A percentile compares a stretch with the other conserved stretches of the same genome.
Evolutionary conservation across 37 sponge, comb jelly and placozoan genomes (phyloP).

Genomic region (Haliclona indistincta): DNA sequence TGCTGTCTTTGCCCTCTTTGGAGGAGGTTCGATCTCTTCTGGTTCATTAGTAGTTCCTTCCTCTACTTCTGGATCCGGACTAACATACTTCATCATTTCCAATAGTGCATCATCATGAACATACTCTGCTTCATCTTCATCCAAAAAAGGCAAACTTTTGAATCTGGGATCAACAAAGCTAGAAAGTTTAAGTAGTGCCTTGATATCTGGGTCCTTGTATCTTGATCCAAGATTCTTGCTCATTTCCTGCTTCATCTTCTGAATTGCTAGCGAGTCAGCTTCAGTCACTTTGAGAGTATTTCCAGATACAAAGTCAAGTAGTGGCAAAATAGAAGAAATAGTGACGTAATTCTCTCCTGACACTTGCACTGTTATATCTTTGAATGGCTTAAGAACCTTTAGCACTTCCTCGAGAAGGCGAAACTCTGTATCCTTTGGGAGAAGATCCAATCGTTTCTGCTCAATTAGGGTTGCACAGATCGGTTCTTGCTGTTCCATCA

Average conservation of each 20-base stretch:
- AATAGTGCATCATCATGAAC: not conserved
- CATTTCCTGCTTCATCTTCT: slow-evolving; percentile 9
- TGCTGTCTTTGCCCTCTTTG: too few species aligned
- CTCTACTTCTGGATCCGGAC: not conserved
- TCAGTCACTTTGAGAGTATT: not conserved
- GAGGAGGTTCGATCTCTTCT: too few species aligned
- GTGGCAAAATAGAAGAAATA: slow-evolving; percentile 21
- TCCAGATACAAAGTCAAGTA: slow-evolving; percentile 42
- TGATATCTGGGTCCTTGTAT: not conserved
- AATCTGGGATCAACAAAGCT: slow-evolving; percentile 21
- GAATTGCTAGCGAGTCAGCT: not conserved
- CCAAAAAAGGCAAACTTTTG: slow-evolving; percentile 10
- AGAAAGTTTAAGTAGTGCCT: not conserved
- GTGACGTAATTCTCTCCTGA: slow-evolving; percentile 34
- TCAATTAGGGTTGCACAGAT: slow-evolving; percentile 17
- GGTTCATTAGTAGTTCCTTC: not conserved
- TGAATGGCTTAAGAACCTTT: slow-evolving; percentile 20
- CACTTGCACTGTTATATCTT: slow-evolving; percentile 9
- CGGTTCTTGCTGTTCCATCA: slow-evolving; percentile 2
- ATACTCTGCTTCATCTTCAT: too few species aligned
- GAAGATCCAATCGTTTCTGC: slow-evolving; percentile 16
- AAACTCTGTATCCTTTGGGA: slow-evolving; percentile 19
- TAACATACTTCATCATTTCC: not conserved
- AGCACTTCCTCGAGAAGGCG: slow-evolving; percentile 3
- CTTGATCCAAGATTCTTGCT: not conserved